Conservation (phyloP, 2,888 invertebrate species). For the Argyresthia goedartella region DNA sequence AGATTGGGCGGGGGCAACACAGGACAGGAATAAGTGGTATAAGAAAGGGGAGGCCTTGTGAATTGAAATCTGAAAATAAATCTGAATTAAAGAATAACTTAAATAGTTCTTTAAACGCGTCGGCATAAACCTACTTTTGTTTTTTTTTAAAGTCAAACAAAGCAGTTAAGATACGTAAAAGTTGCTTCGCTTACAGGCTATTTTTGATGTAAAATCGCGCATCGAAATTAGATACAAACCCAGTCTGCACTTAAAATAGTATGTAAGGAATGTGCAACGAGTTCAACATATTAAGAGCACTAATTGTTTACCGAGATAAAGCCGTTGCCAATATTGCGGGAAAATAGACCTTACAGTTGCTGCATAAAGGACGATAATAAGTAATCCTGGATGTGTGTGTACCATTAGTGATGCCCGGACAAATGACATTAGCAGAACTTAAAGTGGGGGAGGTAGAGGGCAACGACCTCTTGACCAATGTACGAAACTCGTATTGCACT, state of each 20-base stretch:
- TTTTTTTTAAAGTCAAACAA: too few species aligned
- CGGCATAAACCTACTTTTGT: too few species aligned
- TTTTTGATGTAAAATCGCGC: background rate
- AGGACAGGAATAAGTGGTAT: too few species aligned
- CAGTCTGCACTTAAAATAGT: background rate
- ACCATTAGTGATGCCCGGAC: constrained; percentile 23
- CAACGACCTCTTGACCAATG: constrained; percentile 3
- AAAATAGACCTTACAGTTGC: background rate
- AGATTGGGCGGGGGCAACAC: too few species aligned
- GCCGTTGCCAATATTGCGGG: background rate
- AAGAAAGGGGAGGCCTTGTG: too few species aligned
- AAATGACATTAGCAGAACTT: constrained; percentile 39
- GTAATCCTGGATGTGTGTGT: background rate
- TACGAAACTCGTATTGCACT: background rate
- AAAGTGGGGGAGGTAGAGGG: background rate
- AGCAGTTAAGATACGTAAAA: too few species aligned
- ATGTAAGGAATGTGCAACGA: too few species aligned
- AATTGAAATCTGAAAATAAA: too few species aligned
- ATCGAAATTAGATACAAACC: too few species aligned
- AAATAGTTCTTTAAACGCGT: too few species aligned
- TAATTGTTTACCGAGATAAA: background rate
- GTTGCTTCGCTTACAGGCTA: background rate
- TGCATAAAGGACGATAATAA: background rate
- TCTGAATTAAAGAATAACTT: too few species aligned
- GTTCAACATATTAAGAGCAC: background rate